Base-by-base conservation (phyloP, 2,888 invertebrate species). In the Abscondita cerata region DNA sequence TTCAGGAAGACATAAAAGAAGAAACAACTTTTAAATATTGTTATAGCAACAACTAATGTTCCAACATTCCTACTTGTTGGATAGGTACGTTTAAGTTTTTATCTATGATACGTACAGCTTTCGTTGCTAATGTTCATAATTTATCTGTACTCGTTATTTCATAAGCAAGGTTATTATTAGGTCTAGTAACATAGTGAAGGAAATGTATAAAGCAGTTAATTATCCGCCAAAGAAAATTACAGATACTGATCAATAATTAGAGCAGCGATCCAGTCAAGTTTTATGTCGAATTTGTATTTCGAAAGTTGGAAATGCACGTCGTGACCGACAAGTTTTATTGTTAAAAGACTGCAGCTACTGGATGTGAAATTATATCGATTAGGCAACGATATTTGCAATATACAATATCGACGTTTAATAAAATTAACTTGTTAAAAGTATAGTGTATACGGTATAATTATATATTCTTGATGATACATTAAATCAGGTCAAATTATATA, bases 311-410 rank as follows among this genome's bases (percentile, higher is more conserved):
- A 18, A 47, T 25, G 13, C 52, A 47, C 56, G 46, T 44, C 46
- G 31, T 57, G 48, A 40, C 47, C 41, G 56, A 62, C 62, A 51
- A 52, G 62, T 62, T 62, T 60, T 53, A 59, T 50, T 57, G 40
- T 56, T 57, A 56, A 52, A n/a, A 50, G 52, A 52, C 56, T 20
- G 38, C 34, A 40, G 62, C 62, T 62, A 62, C 62, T 62, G 62
- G 57, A 62, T 56, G 55, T 62, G 50, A 58, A 62, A 62, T 62
- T 62, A 56, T 52, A 62, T 46, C 52, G 57, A 62, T 62, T 62
- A 57, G 52, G 41, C 46, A 47, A 52, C 55, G 60, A 61, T 61
- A 61, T 44, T 44, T 55, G 54, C 44, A 52, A 54, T 33, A 40
- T 53, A 47, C 48, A 61, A 44, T 55, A 25, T 55, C 16, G 51